Evolutionary conservation across 2,797 vertebrate genomes (phyloP).

Genomic region (Clamator glandarius): DNA sequence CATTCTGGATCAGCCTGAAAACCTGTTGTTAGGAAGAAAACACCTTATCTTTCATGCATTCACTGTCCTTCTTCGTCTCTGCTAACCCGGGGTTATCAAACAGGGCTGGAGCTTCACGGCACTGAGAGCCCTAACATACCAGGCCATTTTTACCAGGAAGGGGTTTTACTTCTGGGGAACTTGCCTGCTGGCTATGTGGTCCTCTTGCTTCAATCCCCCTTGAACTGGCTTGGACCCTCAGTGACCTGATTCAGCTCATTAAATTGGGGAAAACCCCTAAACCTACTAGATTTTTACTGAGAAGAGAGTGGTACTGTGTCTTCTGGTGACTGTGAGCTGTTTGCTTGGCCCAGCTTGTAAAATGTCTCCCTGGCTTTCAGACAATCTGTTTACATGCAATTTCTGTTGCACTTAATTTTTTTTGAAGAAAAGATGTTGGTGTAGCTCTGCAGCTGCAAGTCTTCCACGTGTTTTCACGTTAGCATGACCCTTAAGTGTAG

Average conservation of each 20-base stretch:
- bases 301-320: background rate
- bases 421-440: background rate
- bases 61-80: background rate
- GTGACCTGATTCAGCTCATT: background rate
- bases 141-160: background rate
- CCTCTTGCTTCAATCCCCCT: background rate
- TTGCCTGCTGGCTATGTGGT: background rate
- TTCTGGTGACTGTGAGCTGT: background rate
- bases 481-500: background rate
- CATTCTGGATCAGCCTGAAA: background rate
- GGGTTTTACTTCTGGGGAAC: background rate
- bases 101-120: background rate
- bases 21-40: background rate
- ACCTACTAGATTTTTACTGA: background rate
- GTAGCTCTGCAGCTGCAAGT: background rate
- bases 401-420: background rate
- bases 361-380: background rate
- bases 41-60: background rate
- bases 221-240: background rate
- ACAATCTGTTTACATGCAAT: background rate
- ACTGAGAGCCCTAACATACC: background rate
- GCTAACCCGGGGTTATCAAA: background rate
- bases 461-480: background rate
- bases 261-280: rapidly evolving
- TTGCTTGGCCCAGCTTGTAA: background rate